phyloP scores from a whole-genome alignment of 92 coral and sea anemone genomes.

The Muricea muricata region DNA sequence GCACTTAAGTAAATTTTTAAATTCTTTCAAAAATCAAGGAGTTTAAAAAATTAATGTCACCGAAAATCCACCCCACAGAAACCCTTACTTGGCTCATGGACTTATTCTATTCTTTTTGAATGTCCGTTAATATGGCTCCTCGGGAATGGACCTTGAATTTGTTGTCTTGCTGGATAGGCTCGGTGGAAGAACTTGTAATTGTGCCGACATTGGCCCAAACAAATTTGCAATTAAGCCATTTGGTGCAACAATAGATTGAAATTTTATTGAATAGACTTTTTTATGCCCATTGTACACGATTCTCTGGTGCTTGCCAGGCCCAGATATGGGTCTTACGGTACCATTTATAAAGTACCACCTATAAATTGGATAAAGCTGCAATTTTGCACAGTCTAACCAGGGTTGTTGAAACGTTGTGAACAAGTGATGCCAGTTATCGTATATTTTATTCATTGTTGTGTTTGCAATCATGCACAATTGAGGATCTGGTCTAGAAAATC shows the following conservation, averaged over 20 bases:
- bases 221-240: conserved; percentile 39
- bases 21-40: too few species aligned
- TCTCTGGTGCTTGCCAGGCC: conserved; percentile 28
- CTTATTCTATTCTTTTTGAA: too few species aligned
- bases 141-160: neutral
- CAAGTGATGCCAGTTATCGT: neutral
- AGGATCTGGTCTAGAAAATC: conserved; percentile 56
- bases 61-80: too few species aligned
- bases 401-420: neutral
- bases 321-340: conserved; percentile 30
- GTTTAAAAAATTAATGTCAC: too few species aligned
- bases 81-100: too few species aligned
- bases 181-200: neutral
- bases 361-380: conserved; percentile 25
- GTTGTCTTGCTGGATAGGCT: neutral
- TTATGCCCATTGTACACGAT: too few species aligned
- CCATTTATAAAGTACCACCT: conserved; percentile 31
- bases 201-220: conserved; percentile 13
- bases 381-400: neutral
- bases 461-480: conserved; percentile 55
- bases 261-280: conserved; percentile 16
- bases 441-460: conserved; percentile 43
- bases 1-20: too few species aligned
- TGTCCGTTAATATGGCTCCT: neutral
- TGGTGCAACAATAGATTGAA: conserved; percentile 18